phyloP scores from a whole-genome alignment of 2,888 invertebrate species.

The Sinohyriopsis cumingii region DNA sequence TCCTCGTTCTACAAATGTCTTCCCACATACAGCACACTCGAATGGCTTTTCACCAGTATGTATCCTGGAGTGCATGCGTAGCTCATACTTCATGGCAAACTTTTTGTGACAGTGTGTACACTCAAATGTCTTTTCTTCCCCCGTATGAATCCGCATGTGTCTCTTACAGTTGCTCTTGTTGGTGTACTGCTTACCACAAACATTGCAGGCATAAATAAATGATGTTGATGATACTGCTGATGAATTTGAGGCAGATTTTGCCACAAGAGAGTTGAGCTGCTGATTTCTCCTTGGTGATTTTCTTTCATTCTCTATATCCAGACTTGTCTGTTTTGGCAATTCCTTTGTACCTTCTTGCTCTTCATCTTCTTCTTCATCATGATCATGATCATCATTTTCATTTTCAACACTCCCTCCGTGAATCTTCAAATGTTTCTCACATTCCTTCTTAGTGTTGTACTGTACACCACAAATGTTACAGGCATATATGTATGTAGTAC shows the following conservation, averaged over 20 bases:
- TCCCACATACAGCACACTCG: conserved; percentile 40
- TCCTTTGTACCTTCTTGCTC: neutral
- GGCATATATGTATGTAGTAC: conserved; percentile 29
- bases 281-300: neutral
- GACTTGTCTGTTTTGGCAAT: neutral
- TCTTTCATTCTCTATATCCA: neutral
- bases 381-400: conserved; percentile 3
- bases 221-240: conserved; percentile 26
- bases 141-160: conserved; percentile 38
- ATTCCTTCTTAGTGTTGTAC: conserved; percentile 33
- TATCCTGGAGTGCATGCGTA: conserved; percentile 35
- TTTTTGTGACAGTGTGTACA: conserved; percentile 37
- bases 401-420: conserved; percentile 22
- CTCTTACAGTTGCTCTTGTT: conserved; percentile 43
- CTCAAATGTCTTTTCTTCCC: conserved; percentile 33
- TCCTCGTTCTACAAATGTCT: conserved; percentile 40
- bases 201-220: conserved; percentile 40
- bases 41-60: conserved; percentile 46
- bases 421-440: conserved; percentile 31
- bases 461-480: conserved; percentile 42
- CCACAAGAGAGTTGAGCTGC: neutral
- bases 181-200: conserved; percentile 40
- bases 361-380: neutral
- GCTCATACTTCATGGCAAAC: conserved; percentile 38
- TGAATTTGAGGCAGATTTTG: neutral